A percentile compares a stretch with the other conserved stretches of the same genome.
Evolutionary conservation across 2,797 vertebrate species (phyloP).

Genomic region (Lagocephalus sceleratus): DNA sequence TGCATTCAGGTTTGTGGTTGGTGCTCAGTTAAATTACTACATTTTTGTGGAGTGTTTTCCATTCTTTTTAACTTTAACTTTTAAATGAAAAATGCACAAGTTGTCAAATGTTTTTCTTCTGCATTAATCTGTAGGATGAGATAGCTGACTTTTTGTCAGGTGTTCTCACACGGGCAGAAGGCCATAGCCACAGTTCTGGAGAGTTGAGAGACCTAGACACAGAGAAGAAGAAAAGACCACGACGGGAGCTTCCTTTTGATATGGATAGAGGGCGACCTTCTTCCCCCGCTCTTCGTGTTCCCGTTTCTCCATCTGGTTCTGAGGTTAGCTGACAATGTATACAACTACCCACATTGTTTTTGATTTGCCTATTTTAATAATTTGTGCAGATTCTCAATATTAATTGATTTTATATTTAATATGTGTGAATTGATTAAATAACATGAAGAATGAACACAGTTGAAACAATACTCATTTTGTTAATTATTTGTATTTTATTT

Average conservation of each 20-base stretch:
- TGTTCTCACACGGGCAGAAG: constrained; percentile 86
- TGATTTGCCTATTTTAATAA: too few relatives aligned
- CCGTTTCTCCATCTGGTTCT: constrained; percentile 90
- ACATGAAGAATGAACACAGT: background rate
- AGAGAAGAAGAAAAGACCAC: constrained; percentile 87
- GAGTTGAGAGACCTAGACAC: constrained; percentile 92
- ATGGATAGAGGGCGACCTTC: constrained; percentile 85
- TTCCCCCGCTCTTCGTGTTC: constrained; percentile 85
- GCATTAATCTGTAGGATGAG: constrained; percentile 82
- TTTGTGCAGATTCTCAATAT: too few relatives aligned
- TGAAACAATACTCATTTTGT: background rate
- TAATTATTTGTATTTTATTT: too few relatives aligned
- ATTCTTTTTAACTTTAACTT: background rate
- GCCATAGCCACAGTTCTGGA: constrained; percentile 79
- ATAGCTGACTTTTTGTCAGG: constrained; percentile 93
- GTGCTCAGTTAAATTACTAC: background rate
- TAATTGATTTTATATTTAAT: too few relatives aligned
- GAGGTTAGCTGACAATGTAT: constrained; percentile 75
- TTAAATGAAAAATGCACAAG: background rate
- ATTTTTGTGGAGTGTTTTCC: constrained; percentile 1
- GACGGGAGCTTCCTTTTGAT: constrained; percentile 90
- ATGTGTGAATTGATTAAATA: too few relatives aligned
- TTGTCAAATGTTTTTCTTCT: background rate
- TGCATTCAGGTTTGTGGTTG: constrained; percentile 89
- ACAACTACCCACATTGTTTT: background rate